Conservation (phyloP, 2,888 invertebrate genomes). For the Drosophila barbarae region DNA sequence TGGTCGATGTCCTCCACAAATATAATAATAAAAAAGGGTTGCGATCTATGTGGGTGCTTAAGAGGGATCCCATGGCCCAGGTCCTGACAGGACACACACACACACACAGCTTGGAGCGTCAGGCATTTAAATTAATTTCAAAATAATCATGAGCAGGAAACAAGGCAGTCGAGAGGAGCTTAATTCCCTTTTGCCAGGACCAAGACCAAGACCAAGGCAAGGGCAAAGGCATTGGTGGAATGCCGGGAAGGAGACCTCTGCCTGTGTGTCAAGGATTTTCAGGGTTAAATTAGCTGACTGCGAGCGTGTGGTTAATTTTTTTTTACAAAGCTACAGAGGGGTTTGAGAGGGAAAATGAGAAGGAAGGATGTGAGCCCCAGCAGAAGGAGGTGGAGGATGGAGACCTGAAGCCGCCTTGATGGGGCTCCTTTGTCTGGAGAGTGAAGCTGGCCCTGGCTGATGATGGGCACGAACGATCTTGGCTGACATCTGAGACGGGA, state of each 20-base stretch:
- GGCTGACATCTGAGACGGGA: constrained; percentile 63
- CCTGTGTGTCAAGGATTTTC: constrained; percentile 46
- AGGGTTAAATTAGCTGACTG: constrained; percentile 68
- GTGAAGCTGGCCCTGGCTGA: constrained; percentile 7
- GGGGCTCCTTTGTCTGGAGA: constrained; percentile 9
- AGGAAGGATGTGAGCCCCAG: too few species aligned
- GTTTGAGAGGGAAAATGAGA: too few species aligned
- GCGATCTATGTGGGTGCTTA: not conserved
- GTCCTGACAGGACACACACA: not conserved
- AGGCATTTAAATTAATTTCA: constrained; percentile 70
- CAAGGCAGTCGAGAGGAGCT: constrained; percentile 31
- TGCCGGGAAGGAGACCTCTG: not conserved
- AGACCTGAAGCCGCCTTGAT: not conserved
- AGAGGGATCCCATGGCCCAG: not conserved
- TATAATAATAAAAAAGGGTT: not conserved
- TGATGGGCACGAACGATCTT: constrained; percentile 61
- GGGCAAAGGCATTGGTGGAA: constrained; percentile 21
- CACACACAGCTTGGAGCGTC: not conserved
- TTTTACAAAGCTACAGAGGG: constrained; percentile 32
- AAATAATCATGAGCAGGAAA: constrained; percentile 66
- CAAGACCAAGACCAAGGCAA: constrained; percentile 51
- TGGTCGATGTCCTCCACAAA: not conserved
- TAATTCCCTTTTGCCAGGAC: constrained; percentile 40
- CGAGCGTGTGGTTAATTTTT: constrained; percentile 69
- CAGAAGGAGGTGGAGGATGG: not conserved